Evolutionary conservation across 2,797 vertebrate species (phyloP).

Genomic region (Leptoclinus maculatus): DNA sequence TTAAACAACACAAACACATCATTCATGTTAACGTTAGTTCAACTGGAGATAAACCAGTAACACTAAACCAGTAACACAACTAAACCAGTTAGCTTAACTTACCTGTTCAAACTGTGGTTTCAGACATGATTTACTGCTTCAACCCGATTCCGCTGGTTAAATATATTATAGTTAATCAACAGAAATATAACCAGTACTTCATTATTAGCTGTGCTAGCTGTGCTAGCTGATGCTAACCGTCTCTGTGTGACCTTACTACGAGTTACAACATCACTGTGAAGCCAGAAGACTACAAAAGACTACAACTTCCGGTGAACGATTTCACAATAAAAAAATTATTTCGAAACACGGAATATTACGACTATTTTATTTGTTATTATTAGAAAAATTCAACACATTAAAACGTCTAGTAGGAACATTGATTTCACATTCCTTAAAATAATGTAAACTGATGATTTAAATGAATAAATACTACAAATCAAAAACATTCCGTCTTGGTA

Average conservation of each 20-base stretch:
- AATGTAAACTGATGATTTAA: background rate
- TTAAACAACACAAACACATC: background rate
- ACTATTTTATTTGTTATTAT: background rate
- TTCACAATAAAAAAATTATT: conserved; percentile 27
- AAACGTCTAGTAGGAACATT: background rate
- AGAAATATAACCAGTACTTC: background rate
- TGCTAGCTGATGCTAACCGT: background rate
- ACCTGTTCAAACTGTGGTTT: background rate
- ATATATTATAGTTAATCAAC: too few relatives aligned
- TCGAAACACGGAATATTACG: background rate
- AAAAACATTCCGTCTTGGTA: background rate
- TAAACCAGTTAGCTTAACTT: background rate
- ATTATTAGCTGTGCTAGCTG: rapidly evolving
- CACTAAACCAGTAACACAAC: background rate
- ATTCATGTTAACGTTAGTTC: background rate
- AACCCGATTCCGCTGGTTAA: background rate
- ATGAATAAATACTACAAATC: background rate
- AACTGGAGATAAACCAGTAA: background rate
- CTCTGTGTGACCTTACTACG: conserved; percentile 22
- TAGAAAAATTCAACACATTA: background rate
- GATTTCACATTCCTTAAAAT: background rate
- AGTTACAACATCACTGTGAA: conserved; percentile 14
- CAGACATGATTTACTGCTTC: background rate
- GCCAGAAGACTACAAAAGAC: background rate
- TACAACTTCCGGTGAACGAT: background rate